Evolutionary conservation across 2,888 invertebrate species (phyloP), one percentile per base, ranked within the genome.

Genomic region (Ypsolopha sequella): DNA sequence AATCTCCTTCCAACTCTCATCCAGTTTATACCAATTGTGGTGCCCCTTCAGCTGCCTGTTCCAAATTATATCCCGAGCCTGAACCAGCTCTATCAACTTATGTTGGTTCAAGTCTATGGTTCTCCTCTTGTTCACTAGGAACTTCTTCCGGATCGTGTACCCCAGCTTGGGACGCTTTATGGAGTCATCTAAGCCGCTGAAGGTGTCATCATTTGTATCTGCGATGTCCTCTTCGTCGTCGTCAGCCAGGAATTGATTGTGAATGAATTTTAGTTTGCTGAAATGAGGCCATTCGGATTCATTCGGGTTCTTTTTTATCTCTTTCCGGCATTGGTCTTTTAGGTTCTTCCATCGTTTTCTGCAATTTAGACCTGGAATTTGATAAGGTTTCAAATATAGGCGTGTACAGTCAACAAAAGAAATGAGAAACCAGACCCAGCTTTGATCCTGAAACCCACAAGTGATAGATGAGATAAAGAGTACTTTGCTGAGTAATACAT

Each of bases 311-410:
- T 85, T 86, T 55, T 85, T 85, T 74, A 85, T 84, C 61, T 87
- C 87, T 55, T 87, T 87, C 11, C 87, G 72, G 54, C 84, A 86
- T 61, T 86, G 84, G 55, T 87, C 87, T 59, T 87, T 87, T 8
- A 87, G 65, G 54, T 86, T 86, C 64, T 87, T 87, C 87, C 87
- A 87, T 75, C 76, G 71, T 54, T 84, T 86, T 55, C 86, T 68
- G 64, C 85, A 86, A 60, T 82, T 81, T 10, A 82, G 58, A 58
- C 77, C 85, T 86, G 74, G 36, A 80, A 79, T 53, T 24, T 24
- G 24, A 24, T 24, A 3, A 24, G 24, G 24, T 24, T 24, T 24
- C 4, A 24, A 24, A 24, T 3, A 24, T 24, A 4, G 24, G 24
- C 24, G 24, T n/a, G n/a, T n/a, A n/a, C n/a, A n/a, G n/a, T n/a